These are phyloP conservation scores for Leptopilina syphax DNA, from an alignment of 2,888 invertebrate genomes.

Conservation along the genomic window DNA sequence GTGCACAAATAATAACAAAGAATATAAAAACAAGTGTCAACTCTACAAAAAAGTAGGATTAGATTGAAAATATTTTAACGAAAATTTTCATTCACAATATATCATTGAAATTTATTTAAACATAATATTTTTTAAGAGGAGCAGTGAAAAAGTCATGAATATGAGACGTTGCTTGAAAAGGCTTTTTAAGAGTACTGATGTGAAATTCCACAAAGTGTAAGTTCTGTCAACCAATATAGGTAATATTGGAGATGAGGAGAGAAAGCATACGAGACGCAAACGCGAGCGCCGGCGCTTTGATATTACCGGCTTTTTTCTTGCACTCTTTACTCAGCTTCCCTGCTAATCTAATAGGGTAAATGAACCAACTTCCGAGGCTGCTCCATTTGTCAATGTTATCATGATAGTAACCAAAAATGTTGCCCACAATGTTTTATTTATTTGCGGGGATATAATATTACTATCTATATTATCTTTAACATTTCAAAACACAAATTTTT, in stretches of 20 bases:
- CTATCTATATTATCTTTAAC: no score
- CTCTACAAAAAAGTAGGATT: not conserved
- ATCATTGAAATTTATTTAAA: no score
- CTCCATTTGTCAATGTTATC: no score
- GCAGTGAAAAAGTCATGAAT: not conserved
- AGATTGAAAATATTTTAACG: not conserved
- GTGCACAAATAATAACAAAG: not conserved
- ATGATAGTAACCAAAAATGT: no score
- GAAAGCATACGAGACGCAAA: conserved; percentile 56
- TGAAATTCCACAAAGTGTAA: conserved; percentile 53
- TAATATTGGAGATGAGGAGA: conserved; percentile 56
- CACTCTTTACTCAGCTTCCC: conserved; percentile 8
- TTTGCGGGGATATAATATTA: no score
- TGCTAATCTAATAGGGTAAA: not conserved
- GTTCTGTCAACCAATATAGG: conserved; percentile 54
- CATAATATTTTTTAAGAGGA: no score
- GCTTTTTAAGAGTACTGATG: conserved; percentile 56
- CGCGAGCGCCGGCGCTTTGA: conserved; percentile 52
- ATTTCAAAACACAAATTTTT: no score
- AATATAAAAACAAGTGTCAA: not conserved
- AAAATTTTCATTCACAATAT: not conserved
- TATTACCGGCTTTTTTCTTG: not conserved
- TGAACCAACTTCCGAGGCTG: no score
- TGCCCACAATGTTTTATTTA: no score
- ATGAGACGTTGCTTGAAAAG: conserved; percentile 48